These are phyloP conservation scores for Hydractinia echinata DNA, from an alignment of 30 jellyfish, hydroid and myxozoan genomes.

Conservation along the genomic window DNA sequence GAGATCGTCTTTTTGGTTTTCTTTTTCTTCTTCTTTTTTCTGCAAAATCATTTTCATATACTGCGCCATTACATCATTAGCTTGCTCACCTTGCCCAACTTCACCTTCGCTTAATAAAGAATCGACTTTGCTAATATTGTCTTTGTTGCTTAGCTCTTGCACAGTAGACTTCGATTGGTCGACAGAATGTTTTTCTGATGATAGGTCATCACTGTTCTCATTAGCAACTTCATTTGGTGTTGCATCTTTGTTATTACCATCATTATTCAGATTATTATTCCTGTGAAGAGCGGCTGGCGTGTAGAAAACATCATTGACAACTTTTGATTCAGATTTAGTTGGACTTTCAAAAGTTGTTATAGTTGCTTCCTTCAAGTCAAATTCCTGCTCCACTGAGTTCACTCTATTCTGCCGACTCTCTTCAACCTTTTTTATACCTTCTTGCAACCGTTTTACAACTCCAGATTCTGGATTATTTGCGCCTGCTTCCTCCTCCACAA, in stretches of 20 bases:
- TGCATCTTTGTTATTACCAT: neutral
- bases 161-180: too few species aligned
- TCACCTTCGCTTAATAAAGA: conserved; percentile 6
- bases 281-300: neutral
- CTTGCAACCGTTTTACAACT: neutral
- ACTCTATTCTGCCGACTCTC: neutral
- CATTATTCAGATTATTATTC: neutral
- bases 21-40: neutral
- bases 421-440: neutral
- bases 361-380: conserved; percentile 12
- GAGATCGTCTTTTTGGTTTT: neutral
- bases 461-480: neutral
- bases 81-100: neutral
- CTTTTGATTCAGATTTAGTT: neutral
- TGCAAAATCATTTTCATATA: conserved; percentile 1
- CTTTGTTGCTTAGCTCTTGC: too few species aligned
- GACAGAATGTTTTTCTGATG: too few species aligned
- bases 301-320: neutral
- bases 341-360: conserved; percentile 39
- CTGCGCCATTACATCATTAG: neutral
- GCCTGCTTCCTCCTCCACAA: neutral
- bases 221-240: neutral
- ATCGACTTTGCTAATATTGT: too few species aligned
- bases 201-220: too few species aligned
- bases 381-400: conserved; percentile 17